These are phyloP conservation scores for Lydus trimaculatus DNA, from an alignment of 2,888 invertebrate genomes.

Conservation along the genomic window DNA sequence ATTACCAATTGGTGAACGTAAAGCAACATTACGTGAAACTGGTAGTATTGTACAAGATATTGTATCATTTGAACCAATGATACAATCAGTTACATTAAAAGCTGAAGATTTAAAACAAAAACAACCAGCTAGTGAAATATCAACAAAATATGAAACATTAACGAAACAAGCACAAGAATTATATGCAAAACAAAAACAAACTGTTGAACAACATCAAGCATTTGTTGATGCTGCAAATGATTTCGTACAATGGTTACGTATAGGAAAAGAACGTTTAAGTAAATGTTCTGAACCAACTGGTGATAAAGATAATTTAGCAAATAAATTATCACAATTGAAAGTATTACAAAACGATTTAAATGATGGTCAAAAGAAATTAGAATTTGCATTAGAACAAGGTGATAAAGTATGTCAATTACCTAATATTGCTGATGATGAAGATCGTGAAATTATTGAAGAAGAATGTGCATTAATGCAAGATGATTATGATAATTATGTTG, in stretches of 20 bases:
- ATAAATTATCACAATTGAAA: constrained; percentile 86
- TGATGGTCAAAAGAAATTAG: constrained; percentile 83
- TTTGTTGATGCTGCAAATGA: constrained; percentile 92
- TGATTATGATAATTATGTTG: constrained; percentile 83
- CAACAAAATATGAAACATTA: constrained; percentile 87
- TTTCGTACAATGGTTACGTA: constrained; percentile 90
- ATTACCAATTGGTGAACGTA: constrained; percentile 83
- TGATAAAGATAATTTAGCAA: constrained; percentile 86
- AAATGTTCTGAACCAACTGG: constrained; percentile 94
- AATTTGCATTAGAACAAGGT: constrained; percentile 82
- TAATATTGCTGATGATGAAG: constrained; percentile 70
- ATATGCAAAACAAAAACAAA: constrained; percentile 87
- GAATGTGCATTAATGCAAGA: constrained; percentile 90
- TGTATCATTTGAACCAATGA: constrained; percentile 96
- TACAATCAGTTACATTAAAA: constrained; percentile 92
- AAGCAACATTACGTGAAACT: constrained; percentile 88
- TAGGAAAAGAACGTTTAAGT: constrained; percentile 87
- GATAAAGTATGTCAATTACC: constrained; percentile 86
- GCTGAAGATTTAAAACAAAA: constrained; percentile 92
- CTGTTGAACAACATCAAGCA: constrained; percentile 89
- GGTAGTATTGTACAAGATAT: constrained; percentile 97
- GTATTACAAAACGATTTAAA: constrained; percentile 83
- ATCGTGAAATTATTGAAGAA: constrained; percentile 90
- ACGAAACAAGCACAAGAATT: constrained; percentile 90
- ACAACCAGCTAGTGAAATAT: constrained; percentile 90